These are phyloP conservation scores for Agapornis canus DNA, from an alignment of 2,797 vertebrate genomes.

Conservation along the genomic window DNA sequence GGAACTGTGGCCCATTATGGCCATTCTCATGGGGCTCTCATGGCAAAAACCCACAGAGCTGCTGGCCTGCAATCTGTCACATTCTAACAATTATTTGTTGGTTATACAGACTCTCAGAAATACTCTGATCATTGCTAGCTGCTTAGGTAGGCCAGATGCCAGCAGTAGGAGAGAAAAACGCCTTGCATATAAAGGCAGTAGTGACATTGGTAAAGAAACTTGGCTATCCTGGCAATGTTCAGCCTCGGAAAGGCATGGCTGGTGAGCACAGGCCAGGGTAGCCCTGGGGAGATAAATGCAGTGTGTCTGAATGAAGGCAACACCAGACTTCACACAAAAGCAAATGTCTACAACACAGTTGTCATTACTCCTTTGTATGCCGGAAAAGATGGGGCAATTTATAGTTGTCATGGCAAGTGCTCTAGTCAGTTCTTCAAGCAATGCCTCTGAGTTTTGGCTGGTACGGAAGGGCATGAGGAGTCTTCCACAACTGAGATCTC, in stretches of 20 bases:
- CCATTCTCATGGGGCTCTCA: neutral
- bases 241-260: slow-evolving; percentile 17
- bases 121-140: neutral
- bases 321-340: slow-evolving; percentile 44
- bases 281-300: slow-evolving; percentile 35
- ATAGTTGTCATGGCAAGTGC: slow-evolving; percentile 15
- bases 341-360: slow-evolving; percentile 38
- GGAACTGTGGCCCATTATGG: neutral
- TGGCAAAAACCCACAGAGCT: neutral
- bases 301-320: slow-evolving; percentile 12
- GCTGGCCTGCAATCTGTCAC: neutral
- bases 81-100: neutral
- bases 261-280: neutral
- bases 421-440: neutral
- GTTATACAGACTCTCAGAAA: neutral
- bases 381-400: slow-evolving; percentile 25
- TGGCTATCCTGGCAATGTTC: slow-evolving; percentile 4
- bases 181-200: neutral
- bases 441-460: neutral
- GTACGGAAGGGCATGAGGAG: neutral
- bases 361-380: slow-evolving; percentile 41
- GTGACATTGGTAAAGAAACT: neutral
- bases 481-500: neutral
- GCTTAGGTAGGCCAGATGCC: neutral
- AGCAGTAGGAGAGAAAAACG: neutral